Evolutionary conservation across 2,113 vertebrate genomes (phyloP).

Genomic region (Tachuris rubrigastra): DNA sequence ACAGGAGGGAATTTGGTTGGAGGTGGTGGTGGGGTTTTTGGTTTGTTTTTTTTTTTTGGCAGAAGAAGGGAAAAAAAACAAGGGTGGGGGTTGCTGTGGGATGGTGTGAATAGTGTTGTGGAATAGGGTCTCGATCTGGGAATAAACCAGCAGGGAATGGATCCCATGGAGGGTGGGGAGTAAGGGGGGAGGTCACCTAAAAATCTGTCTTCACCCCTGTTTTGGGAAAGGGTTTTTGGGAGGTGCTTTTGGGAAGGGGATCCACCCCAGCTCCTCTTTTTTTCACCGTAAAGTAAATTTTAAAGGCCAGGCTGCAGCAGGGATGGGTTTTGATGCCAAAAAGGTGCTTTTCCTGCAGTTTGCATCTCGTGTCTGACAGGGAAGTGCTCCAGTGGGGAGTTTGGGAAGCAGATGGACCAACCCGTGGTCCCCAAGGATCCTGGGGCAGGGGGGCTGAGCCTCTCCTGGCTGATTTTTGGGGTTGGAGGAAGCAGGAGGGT

Average conservation of each 20-base stretch:
- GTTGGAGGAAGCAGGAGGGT: background rate
- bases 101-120: background rate
- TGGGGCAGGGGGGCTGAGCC: background rate
- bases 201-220: rapidly evolving
- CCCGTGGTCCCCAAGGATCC: background rate
- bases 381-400: rapidly evolving
- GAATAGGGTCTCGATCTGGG: background rate
- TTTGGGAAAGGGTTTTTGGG: background rate
- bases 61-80: background rate
- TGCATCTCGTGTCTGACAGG: background rate
- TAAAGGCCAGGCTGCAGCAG: background rate
- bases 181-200: background rate
- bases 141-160: background rate
- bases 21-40: no score
- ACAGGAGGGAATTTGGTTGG: slow-evolving; percentile 69
- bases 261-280: background rate
- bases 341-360: background rate
- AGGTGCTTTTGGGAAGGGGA: background rate
- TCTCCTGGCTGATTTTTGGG: background rate
- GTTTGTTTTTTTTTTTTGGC: background rate
- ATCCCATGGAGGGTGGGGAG: background rate
- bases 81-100: background rate
- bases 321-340: background rate
- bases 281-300: background rate
- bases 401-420: background rate